phyloP scores from a whole-genome alignment of 2,888 invertebrate genomes.

The Athalia circularis region DNA sequence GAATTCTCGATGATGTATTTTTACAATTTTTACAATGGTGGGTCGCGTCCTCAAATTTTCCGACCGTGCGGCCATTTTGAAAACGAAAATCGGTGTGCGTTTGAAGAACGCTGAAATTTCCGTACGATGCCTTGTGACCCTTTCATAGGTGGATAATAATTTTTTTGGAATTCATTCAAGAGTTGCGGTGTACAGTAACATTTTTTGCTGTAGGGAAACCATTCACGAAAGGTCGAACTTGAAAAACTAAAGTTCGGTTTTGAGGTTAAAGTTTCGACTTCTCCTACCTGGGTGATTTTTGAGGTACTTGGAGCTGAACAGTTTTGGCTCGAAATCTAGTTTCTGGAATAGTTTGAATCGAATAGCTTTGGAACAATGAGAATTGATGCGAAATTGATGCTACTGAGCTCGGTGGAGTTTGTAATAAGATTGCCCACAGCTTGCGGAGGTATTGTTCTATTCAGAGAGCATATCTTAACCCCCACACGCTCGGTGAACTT shows the following conservation, averaged over 20 bases:
- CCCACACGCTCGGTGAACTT: constrained; percentile 18
- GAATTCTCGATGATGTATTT: no score
- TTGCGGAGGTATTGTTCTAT: constrained; percentile 38
- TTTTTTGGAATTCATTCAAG: no score
- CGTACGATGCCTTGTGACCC: no score
- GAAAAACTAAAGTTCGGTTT: background rate
- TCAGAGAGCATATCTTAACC: constrained; percentile 35
- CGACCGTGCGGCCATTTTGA: no score
- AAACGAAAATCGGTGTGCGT: no score
- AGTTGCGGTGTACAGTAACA: no score
- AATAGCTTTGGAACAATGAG: constrained; percentile 17
- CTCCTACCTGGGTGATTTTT: background rate
- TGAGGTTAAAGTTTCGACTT: background rate
- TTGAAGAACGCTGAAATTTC: no score
- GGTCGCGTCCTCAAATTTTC: no score
- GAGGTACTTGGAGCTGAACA: background rate
- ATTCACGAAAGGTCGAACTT: no score
- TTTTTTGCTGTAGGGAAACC: no score
- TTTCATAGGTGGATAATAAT: no score
- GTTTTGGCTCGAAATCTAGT: constrained; percentile 17
- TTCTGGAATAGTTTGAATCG: constrained; percentile 20
- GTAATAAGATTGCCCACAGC: constrained; percentile 63
- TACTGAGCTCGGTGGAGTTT: constrained; percentile 64
- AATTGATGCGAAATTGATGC: constrained; percentile 60
- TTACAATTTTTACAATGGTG: no score